These are phyloP conservation scores for Drosophila nasuta DNA, from an alignment of 1,140 invertebrate species.

Conservation along the genomic window DNA sequence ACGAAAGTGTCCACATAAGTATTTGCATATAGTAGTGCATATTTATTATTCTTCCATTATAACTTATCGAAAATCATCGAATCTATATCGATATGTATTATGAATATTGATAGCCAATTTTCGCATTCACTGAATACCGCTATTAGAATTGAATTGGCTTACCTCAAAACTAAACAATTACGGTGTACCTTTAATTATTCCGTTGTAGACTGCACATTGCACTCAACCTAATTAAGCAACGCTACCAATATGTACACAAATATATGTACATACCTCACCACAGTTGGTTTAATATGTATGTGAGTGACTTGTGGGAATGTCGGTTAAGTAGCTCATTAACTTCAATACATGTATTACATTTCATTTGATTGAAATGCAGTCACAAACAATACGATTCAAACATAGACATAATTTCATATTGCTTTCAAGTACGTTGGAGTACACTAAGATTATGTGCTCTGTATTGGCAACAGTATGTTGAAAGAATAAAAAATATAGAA, in stretches of 20 bases:
- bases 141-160: too few relatives aligned
- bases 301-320: constrained; percentile 45
- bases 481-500: too few relatives aligned
- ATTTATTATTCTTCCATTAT: too few relatives aligned
- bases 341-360: constrained; percentile 62
- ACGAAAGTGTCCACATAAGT: too few relatives aligned
- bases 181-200: constrained; percentile 51
- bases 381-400: constrained; percentile 48
- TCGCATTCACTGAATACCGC: too few relatives aligned
- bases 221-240: constrained; percentile 67
- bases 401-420: background rate
- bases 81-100: too few relatives aligned
- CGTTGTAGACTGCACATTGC: constrained; percentile 47
- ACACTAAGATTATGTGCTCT: background rate
- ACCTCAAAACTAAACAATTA: constrained; percentile 29
- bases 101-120: too few relatives aligned
- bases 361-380: constrained; percentile 48
- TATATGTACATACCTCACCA: constrained; percentile 12
- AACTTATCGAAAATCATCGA: too few relatives aligned
- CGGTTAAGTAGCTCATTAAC: constrained; percentile 78
- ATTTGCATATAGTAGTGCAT: too few relatives aligned
- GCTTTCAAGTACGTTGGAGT: background rate
- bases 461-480: background rate
- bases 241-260: constrained; percentile 8
- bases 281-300: constrained; percentile 11